Evolutionary conservation across 2,797 vertebrate genomes (phyloP), one percentile per base, ranked within the genome.

Genomic region (Choloepus didactylus): DNA sequence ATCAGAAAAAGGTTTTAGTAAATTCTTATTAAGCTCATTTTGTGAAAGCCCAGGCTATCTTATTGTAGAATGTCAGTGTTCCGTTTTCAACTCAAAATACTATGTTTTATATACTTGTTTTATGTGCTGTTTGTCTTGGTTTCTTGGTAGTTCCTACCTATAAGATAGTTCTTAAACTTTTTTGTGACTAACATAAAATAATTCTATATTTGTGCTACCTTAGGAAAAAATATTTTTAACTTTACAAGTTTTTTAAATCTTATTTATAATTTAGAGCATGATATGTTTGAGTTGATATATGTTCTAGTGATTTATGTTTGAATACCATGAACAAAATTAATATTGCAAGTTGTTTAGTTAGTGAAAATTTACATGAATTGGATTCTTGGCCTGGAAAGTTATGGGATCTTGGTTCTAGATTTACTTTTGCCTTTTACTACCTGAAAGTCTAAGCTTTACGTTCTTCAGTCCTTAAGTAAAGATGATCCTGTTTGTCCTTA

Each of bases 391-490:
- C 41, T 95, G 54, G 41, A 80, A 85, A 62, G 41, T 82, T 83
- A 41, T 2, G 6, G 31, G 31, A 79, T 93, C 46, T 56, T 92
- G 59, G 44, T 85, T 87, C 51, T 95, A 31, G 56, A 60, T 62
- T 62, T 95, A 15, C 4, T 31, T 89, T 90, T 95, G 69, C 70
- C 90, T 92, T 96, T 96, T 88, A 70, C 60, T 93, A 76, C 35
- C 76, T 92, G 21, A 56, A 93, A 88, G 9, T 87, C 56, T 86
- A 35, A 94, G 41, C 56, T 89, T 92, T 82, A 23, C 62, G 82
- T 73, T 94, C 46, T 87, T 85, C 46, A 86, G 0, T 35, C 85
- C 27, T 75, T 91, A 76, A 87, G 41, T 49, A 83, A 89, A 89
- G 35, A 56, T 23, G 6, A 35, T 85, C 62, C 81, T 16, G 56